Percentiles rank a stretch among this genome's conserved stretches.
These are phyloP conservation scores for Coilia nasus DNA, from an alignment of 2,797 vertebrate species.

Conservation along the genomic window DNA sequence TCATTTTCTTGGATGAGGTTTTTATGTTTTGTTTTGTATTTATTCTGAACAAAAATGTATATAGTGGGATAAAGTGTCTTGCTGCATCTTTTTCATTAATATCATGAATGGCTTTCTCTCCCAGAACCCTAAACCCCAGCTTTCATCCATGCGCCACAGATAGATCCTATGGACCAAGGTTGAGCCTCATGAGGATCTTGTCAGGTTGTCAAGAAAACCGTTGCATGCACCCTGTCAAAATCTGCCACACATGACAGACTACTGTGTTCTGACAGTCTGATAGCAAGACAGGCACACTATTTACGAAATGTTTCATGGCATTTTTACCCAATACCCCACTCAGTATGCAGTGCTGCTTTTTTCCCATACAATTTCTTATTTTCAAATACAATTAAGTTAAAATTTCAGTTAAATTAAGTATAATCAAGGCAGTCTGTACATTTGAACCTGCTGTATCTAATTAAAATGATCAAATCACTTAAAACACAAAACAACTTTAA, in stretches of 20 bases:
- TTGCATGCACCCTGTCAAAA: neutral
- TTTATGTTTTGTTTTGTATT: neutral
- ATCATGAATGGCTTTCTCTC: neutral
- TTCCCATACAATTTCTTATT: too few species aligned
- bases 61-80: neutral
- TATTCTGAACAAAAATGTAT: neutral
- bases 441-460: too few species aligned
- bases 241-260: conserved; percentile 10
- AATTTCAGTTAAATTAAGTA: too few species aligned
- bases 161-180: neutral
- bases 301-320: too few species aligned
- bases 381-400: too few species aligned
- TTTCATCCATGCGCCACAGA: neutral
- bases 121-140: neutral
- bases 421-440: too few species aligned
- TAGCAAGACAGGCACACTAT: neutral
- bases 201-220: neutral
- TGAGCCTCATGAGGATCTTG: neutral
- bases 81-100: neutral
- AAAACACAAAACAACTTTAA: too few species aligned
- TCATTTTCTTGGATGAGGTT: neutral
- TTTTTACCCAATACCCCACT: too few species aligned
- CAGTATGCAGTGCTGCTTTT: too few species aligned
- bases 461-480: too few species aligned
- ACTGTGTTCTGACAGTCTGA: neutral